A percentile compares a stretch with the other conserved stretches of the same genome.
Evolutionary conservation across 2,113 vertebrate species (phyloP).

Genomic region (Mellivora capensis): DNA sequence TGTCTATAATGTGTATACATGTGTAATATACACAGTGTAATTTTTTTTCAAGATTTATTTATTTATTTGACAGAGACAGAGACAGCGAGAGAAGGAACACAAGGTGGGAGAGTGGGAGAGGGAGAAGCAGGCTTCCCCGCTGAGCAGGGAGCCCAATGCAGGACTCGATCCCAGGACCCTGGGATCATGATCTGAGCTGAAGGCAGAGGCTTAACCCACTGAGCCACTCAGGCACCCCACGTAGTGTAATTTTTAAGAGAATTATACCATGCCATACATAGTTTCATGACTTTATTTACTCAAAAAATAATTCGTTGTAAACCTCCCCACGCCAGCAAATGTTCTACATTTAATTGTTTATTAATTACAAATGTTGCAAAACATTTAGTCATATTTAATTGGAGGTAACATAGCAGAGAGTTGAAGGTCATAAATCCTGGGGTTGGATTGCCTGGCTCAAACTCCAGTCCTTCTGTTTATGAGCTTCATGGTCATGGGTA

Average conservation of each 20-base stretch:
- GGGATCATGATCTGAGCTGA: too few relatives aligned
- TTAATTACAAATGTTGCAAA: background rate
- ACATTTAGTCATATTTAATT: slow-evolving; percentile 10
- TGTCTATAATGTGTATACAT: background rate
- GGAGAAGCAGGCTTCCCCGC: too few relatives aligned
- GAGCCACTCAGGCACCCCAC: too few relatives aligned
- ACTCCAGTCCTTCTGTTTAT: background rate
- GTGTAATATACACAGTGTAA: background rate
- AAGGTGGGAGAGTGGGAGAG: too few relatives aligned
- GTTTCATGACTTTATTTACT: background rate
- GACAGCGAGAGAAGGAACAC: too few relatives aligned
- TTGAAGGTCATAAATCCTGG: background rate
- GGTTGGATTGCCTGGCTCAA: background rate
- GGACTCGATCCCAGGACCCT: too few relatives aligned
- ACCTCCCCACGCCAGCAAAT: background rate
- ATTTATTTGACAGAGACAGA: too few relatives aligned
- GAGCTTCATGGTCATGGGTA: background rate
- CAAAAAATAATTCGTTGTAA: background rate
- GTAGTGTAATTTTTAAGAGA: background rate
- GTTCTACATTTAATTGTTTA: background rate
- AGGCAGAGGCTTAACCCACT: too few relatives aligned
- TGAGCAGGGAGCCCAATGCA: too few relatives aligned
- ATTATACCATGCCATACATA: background rate
- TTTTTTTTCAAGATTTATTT: background rate
- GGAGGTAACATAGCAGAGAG: background rate